Evolutionary conservation across 2,888 invertebrate species (phyloP).

Genomic region (Pseudanteris insignis): DNA sequence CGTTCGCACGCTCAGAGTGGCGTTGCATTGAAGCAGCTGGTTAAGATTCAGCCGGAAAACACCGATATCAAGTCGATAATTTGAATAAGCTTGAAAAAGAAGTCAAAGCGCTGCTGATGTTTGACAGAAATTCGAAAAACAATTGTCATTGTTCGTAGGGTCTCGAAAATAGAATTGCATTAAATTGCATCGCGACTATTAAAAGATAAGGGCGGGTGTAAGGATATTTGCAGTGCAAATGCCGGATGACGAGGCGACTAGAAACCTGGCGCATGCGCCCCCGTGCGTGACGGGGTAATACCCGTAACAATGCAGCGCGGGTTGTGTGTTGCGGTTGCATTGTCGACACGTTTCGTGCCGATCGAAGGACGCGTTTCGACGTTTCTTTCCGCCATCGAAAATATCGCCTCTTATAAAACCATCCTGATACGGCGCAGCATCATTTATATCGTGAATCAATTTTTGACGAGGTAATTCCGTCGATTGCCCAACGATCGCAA

Average conservation of each 20-base stretch:
- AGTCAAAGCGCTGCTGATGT: no score
- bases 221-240: constrained; percentile 24
- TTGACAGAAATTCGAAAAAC: no score
- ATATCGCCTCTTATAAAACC: constrained; percentile 29
- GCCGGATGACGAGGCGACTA: constrained; percentile 12
- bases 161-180: neutral
- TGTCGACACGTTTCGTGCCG: constrained; percentile 41
- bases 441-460: constrained; percentile 6
- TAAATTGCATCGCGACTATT: constrained; percentile 18
- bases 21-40: no score
- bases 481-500: neutral
- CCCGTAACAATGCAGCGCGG: constrained; percentile 34
- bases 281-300: constrained; percentile 38
- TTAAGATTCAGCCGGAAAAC: no score
- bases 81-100: no score
- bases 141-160: no score
- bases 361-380: constrained; percentile 36
- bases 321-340: constrained; percentile 41
- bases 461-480: neutral
- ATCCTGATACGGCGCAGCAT: no score
- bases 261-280: constrained; percentile 24
- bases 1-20: no score
- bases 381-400: constrained; percentile 39
- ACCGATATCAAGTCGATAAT: no score
- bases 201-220: constrained; percentile 20